Evolutionary conservation across 1,140 invertebrate species (phyloP).

Genomic region (Drosophila oshimai): DNA sequence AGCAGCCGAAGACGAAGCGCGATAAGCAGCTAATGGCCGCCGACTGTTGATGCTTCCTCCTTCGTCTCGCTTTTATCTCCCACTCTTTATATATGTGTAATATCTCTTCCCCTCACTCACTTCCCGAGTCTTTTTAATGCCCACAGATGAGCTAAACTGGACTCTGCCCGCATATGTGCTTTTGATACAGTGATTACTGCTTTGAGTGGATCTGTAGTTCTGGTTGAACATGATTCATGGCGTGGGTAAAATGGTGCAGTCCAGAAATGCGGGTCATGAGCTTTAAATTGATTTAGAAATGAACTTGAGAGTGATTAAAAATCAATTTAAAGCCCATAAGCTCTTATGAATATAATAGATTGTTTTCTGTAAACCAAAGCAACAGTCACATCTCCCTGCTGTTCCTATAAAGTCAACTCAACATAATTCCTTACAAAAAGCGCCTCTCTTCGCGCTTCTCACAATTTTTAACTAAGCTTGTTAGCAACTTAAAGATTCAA

Average conservation of each 20-base stretch:
- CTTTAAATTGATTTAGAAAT: slow-evolving; percentile 5
- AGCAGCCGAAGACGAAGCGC: slow-evolving; percentile 46
- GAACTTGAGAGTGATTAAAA: background rate
- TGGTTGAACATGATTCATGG: background rate
- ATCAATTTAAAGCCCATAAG: background rate
- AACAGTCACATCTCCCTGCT: too few species aligned
- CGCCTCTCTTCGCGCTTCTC: too few species aligned
- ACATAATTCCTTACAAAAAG: too few species aligned
- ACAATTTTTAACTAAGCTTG: too few species aligned
- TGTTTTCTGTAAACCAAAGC: too few species aligned
- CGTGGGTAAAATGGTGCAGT: background rate
- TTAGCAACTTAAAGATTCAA: too few species aligned
- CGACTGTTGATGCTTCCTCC: slow-evolving; percentile 46
- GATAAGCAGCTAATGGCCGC: slow-evolving; percentile 79
- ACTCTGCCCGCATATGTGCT: slow-evolving; percentile 43
- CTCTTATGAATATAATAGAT: too few species aligned
- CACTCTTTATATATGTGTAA: too few species aligned
- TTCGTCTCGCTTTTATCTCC: slow-evolving; percentile 14
- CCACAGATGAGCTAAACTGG: slow-evolving; percentile 27
- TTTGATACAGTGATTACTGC: slow-evolving; percentile 23
- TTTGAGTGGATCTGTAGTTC: slow-evolving; percentile 6
- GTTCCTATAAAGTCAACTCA: too few species aligned
- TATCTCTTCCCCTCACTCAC: background rate
- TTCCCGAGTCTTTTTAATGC: slow-evolving; percentile 33
- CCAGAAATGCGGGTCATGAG: slow-evolving; percentile 1